Evolutionary conservation across 2,888 invertebrate species (phyloP), one percentile per base, ranked within the genome.

Genomic region (Drosophila affinis): DNA sequence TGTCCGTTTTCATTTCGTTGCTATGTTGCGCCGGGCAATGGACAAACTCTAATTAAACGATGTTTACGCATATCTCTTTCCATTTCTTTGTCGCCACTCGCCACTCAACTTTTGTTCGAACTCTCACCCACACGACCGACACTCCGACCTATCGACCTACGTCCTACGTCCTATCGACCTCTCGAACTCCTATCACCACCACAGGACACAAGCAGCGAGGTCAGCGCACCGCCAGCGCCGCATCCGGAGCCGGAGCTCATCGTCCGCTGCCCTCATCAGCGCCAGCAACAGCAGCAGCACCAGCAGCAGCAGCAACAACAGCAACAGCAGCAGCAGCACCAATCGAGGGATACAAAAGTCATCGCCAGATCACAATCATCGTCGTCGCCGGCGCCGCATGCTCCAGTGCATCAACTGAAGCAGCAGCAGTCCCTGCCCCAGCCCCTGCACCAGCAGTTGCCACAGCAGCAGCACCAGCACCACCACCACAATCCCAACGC

Each of bases 361-460:
- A 79, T 90, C 79, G 81, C 90, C 77, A 76, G 91, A 81, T 91
- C 91, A 71, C 90, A 90, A 83, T 91, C 90, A 81, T 88, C 91
- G 80, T 88, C 91, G 86, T 75, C 83, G 75, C 53, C 89, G 73
- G 61, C 87, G 62, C 58, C 83, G 64, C 82, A 78, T 80, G 78
- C 86, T 78, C 76, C 90, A 60, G 78, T 91, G 56, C 91, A 90
- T 78, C 87, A 89, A 82, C 57, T 90, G 75, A 91, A 90, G 77
- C 90, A 88, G 72, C 91, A 89, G 56, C 91, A 91, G 67, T 90
- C 90, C 69, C 77, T 88, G 87, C 91, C 86, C 63, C 88, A 79
- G 9, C 87, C 90, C 17, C 74, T 91, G 70, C 87, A 88, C 67
- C 74, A 75, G 48, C 84, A 72, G 32, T 64, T 75, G 57, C 49